A percentile compares a stretch with the other conserved stretches of the same genome.
phyloP scores from a whole-genome alignment of 2,888 invertebrate species.

The Onchidella celtica region DNA sequence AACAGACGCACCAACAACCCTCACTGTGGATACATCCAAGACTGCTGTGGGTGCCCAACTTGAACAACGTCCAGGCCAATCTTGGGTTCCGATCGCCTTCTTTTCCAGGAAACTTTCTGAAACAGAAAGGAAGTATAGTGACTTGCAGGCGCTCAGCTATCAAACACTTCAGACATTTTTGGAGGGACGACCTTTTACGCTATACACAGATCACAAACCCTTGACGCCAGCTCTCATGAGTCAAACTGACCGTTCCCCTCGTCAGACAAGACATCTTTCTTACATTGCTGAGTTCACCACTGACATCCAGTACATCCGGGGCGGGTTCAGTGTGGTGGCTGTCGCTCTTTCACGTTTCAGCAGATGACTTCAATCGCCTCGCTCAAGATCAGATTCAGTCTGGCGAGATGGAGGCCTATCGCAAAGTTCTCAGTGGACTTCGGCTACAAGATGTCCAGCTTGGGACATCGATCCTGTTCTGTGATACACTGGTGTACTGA shows the following conservation, averaged over 20 bases:
- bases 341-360: slow-evolving; percentile 31
- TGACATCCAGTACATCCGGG: slow-evolving; percentile 26
- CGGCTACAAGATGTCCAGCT: slow-evolving; percentile 24
- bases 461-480: slow-evolving; percentile 13
- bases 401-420: slow-evolving; percentile 37
- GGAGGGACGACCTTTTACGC: slow-evolving; percentile 19
- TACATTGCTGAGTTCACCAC: slow-evolving; percentile 33
- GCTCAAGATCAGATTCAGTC: slow-evolving; percentile 37
- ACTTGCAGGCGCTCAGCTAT: slow-evolving; percentile 8
- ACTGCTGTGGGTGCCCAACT: slow-evolving; percentile 33
- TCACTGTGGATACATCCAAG: slow-evolving; percentile 37
- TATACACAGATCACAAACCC: slow-evolving; percentile 33
- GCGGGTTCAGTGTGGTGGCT: slow-evolving; percentile 38
- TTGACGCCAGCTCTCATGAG: slow-evolving; percentile 17
- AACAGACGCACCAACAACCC: slow-evolving; percentile 29
- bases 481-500: slow-evolving; percentile 13
- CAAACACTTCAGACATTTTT: slow-evolving; percentile 31
- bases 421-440: slow-evolving; percentile 24
- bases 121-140: slow-evolving; percentile 25
- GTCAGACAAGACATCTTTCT: slow-evolving; percentile 38
- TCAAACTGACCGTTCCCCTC: slow-evolving; percentile 30
- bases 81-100: slow-evolving; percentile 40
- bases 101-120: slow-evolving; percentile 36
- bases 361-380: slow-evolving; percentile 10
- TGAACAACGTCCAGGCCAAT: slow-evolving; percentile 34